phyloP scores from a whole-genome alignment of 2,888 invertebrate genomes.

The Zaprionus obscuricornis region DNA sequence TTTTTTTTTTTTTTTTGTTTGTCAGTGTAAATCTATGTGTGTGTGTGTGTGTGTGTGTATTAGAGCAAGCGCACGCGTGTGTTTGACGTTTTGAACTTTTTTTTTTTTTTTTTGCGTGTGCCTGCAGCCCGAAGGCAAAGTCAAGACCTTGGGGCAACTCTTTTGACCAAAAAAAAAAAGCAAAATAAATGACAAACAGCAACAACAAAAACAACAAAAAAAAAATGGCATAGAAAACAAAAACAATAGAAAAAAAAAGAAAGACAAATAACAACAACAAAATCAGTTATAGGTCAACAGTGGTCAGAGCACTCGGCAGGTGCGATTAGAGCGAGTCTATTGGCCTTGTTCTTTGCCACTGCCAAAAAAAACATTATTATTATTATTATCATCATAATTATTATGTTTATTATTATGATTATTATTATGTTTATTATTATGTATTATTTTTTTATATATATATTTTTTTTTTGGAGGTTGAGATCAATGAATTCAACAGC shows the following conservation, averaged over 20 bases:
- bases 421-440: too few relatives aligned
- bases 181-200: constrained; percentile 32
- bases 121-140: constrained; percentile 59
- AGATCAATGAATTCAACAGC: too few relatives aligned
- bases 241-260: constrained; percentile 13
- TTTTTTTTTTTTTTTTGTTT: too few relatives aligned
- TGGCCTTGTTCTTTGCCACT: constrained; percentile 62
- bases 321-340: constrained; percentile 49
- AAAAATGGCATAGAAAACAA: constrained; percentile 7
- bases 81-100: constrained; percentile 55
- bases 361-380: not conserved
- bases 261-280: constrained; percentile 5
- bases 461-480: too few relatives aligned
- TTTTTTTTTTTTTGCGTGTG: too few relatives aligned
- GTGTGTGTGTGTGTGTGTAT: constrained; percentile 19
- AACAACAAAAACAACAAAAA: constrained; percentile 30
- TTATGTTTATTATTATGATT: not conserved
- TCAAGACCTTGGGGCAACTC: constrained; percentile 59
- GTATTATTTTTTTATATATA: too few relatives aligned
- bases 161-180: constrained; percentile 23
- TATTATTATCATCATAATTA: not conserved
- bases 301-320: constrained; percentile 58
- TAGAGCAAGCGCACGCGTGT: constrained; percentile 37
- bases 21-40: constrained; percentile 1
- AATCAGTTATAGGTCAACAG: constrained; percentile 68